phyloP scores from a whole-genome alignment of 2,113 vertebrate genomes.

The Chloebia gouldiae region DNA sequence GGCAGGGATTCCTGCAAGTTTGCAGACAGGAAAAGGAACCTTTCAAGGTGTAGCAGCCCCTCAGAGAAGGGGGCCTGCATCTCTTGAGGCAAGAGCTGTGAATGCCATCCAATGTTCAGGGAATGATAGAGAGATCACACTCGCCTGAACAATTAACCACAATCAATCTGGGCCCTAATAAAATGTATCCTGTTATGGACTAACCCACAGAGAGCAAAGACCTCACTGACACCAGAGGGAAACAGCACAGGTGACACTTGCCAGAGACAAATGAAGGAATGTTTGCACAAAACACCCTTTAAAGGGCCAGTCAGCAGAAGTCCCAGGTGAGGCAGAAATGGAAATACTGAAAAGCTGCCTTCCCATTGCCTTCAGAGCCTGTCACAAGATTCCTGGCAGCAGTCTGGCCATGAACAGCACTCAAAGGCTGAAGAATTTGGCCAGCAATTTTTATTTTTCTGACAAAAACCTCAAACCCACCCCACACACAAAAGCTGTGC shows the following conservation, averaged over 20 bases:
- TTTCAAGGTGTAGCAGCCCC: background rate
- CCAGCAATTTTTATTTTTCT: background rate
- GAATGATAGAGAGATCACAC: background rate
- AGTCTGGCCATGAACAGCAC: background rate
- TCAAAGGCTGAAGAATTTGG: background rate
- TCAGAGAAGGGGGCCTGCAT: background rate
- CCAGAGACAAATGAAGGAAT: background rate
- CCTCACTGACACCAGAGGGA: background rate
- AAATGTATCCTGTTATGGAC: background rate
- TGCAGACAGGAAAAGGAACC: background rate
- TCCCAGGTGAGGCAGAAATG: background rate
- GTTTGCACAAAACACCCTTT: background rate
- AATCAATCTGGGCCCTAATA: background rate
- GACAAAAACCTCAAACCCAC: background rate
- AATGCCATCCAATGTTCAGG: background rate
- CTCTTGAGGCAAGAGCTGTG: background rate
- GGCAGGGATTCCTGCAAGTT: background rate
- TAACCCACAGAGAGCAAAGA: background rate
- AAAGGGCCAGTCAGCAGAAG: background rate
- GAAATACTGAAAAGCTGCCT: background rate
- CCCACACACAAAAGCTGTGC: background rate
- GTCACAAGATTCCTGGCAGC: background rate
- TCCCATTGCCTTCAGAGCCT: background rate
- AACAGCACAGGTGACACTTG: background rate
- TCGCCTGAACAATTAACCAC: fast-evolving